A percentile compares a stretch with the other conserved stretches of the same genome.
Conservation (phyloP, 2,888 invertebrate genomes). For the Caenorhabditis sp. region DNA sequence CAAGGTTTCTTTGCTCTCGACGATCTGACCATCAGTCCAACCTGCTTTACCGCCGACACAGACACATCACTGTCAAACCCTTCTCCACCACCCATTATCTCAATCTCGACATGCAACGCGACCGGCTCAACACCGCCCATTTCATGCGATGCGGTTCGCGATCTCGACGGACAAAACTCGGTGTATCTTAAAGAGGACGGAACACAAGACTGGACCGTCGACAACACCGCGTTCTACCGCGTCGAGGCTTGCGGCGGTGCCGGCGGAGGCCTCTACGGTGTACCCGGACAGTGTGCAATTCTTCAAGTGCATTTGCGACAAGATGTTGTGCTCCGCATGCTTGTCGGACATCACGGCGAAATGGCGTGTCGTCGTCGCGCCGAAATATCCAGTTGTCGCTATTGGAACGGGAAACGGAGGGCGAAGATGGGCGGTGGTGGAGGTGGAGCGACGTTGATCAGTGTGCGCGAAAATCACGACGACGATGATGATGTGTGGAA, state of each 20-base stretch:
- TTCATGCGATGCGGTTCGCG: conserved; percentile 15
- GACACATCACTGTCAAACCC: neutral
- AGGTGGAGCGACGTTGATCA: conserved; percentile 34
- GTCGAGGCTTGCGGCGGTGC: conserved; percentile 35
- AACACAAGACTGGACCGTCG: conserved; percentile 35
- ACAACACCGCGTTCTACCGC: conserved; percentile 20
- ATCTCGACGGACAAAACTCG: conserved; percentile 27
- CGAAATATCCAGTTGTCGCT: neutral
- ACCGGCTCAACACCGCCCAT: conserved; percentile 15
- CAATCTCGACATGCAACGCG: conserved; percentile 14
- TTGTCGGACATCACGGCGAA: conserved; percentile 34
- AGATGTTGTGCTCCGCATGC: conserved; percentile 21
- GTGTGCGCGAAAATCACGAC: conserved; percentile 5
- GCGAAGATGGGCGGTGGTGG: conserved; percentile 23
- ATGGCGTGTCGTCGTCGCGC: conserved; percentile 6
- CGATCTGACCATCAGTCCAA: conserved; percentile 28
- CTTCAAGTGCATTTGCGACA: conserved; percentile 23
- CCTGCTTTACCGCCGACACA: conserved; percentile 17
- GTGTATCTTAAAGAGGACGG: conserved; percentile 34
- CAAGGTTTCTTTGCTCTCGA: conserved; percentile 23
- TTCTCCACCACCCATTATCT: conserved; percentile 10
- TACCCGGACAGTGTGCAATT: conserved; percentile 23
- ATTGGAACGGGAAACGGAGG: neutral
- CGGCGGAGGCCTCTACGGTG: conserved; percentile 22
- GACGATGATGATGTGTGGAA: conserved; percentile 9